phyloP scores from a whole-genome alignment of 2,888 invertebrate species.

The Mythimna albipuncta region DNA sequence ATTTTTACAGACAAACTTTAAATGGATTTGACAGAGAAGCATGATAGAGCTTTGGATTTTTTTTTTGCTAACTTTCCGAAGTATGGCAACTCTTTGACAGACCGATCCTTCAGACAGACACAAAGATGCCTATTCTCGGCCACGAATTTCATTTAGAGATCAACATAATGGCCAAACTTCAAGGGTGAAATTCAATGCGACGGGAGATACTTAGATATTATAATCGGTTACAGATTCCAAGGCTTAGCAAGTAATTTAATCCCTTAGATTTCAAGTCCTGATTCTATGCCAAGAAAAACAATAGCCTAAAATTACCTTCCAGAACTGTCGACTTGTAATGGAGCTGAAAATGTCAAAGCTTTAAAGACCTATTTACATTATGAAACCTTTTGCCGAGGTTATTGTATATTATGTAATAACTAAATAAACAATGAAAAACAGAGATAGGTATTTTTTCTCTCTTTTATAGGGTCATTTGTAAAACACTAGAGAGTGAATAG shows the following conservation, averaged over 20 bases:
- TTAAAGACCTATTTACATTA: slow-evolving; percentile 1
- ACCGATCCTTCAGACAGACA: too few species aligned
- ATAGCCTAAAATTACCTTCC: background rate
- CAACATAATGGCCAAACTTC: background rate
- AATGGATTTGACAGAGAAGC: too few species aligned
- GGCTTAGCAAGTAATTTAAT: background rate
- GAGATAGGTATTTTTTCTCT: background rate
- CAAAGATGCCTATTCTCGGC: background rate
- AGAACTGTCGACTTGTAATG: background rate
- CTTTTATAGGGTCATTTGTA: too few species aligned
- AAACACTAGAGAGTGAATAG: too few species aligned
- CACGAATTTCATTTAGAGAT: background rate
- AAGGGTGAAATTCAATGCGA: background rate
- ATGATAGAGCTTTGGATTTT: too few species aligned
- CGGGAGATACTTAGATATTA: background rate
- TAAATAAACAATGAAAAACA: slow-evolving; percentile 20
- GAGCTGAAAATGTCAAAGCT: slow-evolving; percentile 23
- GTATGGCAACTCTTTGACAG: too few species aligned
- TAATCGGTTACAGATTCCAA: background rate
- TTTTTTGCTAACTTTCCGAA: too few species aligned
- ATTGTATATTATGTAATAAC: slow-evolving; percentile 2
- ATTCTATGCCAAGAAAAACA: background rate
- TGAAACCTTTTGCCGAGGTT: slow-evolving; percentile 1
- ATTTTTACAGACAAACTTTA: too few species aligned
- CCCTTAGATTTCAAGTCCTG: background rate